These are phyloP conservation scores for Diaperis boleti DNA, from an alignment of 2,888 invertebrate species.

Conservation along the genomic window DNA sequence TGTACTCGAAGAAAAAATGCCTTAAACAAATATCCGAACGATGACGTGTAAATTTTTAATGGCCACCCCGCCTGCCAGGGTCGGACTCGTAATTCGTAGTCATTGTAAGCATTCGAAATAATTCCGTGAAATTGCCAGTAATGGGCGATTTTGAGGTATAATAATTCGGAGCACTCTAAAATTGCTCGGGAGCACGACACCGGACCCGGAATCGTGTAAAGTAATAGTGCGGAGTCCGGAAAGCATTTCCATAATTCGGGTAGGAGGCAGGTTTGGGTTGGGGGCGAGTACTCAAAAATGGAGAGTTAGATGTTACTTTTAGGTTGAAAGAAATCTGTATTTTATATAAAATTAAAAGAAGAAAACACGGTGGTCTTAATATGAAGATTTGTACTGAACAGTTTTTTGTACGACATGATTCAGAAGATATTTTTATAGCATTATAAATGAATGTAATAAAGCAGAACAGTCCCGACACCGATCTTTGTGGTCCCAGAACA, in stretches of 20 bases:
- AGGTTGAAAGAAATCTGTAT: no score
- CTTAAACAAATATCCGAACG: constrained; percentile 34
- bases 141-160: constrained; percentile 46
- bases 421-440: no score
- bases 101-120: constrained; percentile 35
- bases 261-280: no score
- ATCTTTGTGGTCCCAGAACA: no score
- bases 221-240: constrained; percentile 38
- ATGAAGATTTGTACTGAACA: no score
- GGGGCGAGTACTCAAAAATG: no score
- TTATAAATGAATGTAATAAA: no score
- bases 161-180: constrained; percentile 47
- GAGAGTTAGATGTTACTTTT: no score
- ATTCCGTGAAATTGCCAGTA: constrained; percentile 46
- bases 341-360: no score
- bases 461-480: no score
- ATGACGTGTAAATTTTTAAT: constrained; percentile 37
- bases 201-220: constrained; percentile 47
- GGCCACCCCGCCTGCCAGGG: not conserved
- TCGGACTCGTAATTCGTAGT: constrained; percentile 3
- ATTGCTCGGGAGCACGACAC: constrained; percentile 51
- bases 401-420: no score
- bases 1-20: constrained; percentile 23
- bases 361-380: no score
- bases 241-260: constrained; percentile 8